A percentile compares a stretch with the other conserved stretches of the same genome.
Evolutionary conservation across 2,113 vertebrate genomes (phyloP).

Genomic region (Hippocampus mohnikei): DNA sequence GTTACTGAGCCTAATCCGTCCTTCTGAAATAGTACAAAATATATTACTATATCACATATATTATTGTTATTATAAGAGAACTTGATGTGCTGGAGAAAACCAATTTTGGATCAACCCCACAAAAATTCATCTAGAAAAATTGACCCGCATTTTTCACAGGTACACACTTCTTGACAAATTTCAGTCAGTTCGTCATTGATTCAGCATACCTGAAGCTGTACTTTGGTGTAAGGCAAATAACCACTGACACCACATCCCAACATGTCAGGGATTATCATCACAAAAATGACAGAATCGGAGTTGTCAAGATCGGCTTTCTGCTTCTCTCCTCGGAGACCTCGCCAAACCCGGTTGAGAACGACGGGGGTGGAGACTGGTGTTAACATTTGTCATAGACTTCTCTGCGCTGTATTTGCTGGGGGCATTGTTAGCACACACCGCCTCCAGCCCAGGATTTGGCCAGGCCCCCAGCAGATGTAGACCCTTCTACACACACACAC

Average conservation of each 20-base stretch:
- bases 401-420: conserved; percentile 84
- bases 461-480: conserved; percentile 82
- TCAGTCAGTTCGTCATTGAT: conserved; percentile 13
- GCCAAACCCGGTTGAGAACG: conserved; percentile 48
- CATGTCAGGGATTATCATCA: conserved; percentile 78
- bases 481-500: conserved; percentile 36
- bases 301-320: conserved; percentile 67
- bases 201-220: conserved; percentile 57
- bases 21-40: too few relatives aligned
- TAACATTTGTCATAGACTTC: conserved; percentile 69
- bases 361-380: conserved; percentile 42
- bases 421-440: conserved; percentile 84
- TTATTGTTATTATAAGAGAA: too few relatives aligned
- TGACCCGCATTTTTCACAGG: too few relatives aligned
- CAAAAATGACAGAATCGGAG: conserved; percentile 73
- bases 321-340: conserved; percentile 58
- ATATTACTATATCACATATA: too few relatives aligned
- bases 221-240: conserved; percentile 47
- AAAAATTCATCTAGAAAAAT: too few relatives aligned
- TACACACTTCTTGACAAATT: not conserved
- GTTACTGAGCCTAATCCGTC: too few relatives aligned
- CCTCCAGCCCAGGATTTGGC: conserved; percentile 84
- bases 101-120: too few relatives aligned
- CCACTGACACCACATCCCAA: conserved; percentile 62
- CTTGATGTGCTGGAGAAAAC: too few relatives aligned